These are phyloP conservation scores for Blastobasis adustella DNA, from an alignment of 2,888 invertebrate species.

Conservation along the genomic window DNA sequence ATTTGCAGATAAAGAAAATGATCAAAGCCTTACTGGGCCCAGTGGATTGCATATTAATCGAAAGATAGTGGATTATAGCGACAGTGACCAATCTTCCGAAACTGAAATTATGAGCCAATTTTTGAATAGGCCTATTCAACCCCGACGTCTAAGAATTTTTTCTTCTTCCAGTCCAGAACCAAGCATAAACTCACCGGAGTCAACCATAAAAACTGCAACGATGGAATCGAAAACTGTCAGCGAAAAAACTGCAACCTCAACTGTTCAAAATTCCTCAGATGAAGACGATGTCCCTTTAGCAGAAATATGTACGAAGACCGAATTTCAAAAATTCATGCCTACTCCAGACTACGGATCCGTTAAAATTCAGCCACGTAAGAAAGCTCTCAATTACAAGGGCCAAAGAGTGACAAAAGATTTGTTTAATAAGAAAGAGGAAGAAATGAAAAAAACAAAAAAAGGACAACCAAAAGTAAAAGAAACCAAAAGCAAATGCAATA, in stretches of 20 bases:
- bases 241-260: no score
- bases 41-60: neutral
- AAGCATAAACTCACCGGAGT: neutral
- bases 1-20: neutral
- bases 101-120: constrained; percentile 1
- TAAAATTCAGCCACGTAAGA: constrained; percentile 5
- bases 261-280: neutral
- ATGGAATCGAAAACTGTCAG: no score
- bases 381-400: constrained; percentile 8
- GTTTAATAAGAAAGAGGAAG: constrained; percentile 2
- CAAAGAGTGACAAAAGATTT: constrained; percentile 11
- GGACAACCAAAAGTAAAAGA: neutral
- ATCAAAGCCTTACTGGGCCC: constrained; percentile 1
- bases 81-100: neutral
- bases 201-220: no score
- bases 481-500: neutral
- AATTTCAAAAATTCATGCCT: constrained; percentile 7
- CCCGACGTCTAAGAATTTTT: constrained; percentile 1
- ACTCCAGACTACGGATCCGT: constrained; percentile 6
- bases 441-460: constrained; percentile 2
- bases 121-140: neutral
- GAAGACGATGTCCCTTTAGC: constrained; percentile 5
- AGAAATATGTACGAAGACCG: constrained; percentile 2
- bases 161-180: constrained; percentile 2
- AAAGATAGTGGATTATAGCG: constrained; percentile 1